Conservation (phyloP, 2,797 vertebrate species). For the Tiaroga cobitis region DNA sequence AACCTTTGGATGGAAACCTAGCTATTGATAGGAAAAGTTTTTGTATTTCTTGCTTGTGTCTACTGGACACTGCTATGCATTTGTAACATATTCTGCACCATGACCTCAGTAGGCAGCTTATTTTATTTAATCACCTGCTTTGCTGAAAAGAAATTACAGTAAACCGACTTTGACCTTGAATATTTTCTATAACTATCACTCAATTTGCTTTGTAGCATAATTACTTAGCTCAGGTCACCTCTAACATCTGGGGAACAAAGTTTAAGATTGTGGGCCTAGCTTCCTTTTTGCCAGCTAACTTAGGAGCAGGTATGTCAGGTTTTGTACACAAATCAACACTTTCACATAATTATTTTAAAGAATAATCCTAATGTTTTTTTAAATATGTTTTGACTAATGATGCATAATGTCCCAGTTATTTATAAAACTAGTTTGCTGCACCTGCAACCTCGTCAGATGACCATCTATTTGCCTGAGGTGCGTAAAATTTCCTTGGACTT, state of each 20-base stretch:
- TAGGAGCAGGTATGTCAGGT: slow-evolving; percentile 91
- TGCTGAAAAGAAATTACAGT: background rate
- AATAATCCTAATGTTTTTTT: background rate
- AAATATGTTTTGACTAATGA: slow-evolving; percentile 10
- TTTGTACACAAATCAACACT: background rate
- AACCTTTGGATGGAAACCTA: too few species aligned
- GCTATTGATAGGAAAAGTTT: background rate
- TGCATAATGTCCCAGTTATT: slow-evolving; percentile 82
- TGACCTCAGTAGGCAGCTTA: background rate
- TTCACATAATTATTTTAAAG: background rate
- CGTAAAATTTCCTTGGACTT: slow-evolving; percentile 97
- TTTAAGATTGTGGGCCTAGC: slow-evolving; percentile 99
- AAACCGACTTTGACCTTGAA: background rate
- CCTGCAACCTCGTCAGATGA: slow-evolving; percentile 98
- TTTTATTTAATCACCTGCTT: slow-evolving; percentile 1
- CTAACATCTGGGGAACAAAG: slow-evolving; percentile 99
- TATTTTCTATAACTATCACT: background rate
- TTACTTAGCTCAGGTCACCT: slow-evolving; percentile 99
- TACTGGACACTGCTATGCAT: background rate
- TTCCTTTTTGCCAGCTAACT: slow-evolving; percentile 95
- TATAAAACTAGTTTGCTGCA: slow-evolving; percentile 99
- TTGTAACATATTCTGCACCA: background rate
- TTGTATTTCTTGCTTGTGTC: slow-evolving; percentile 8
- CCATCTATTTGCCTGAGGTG: slow-evolving; percentile 98
- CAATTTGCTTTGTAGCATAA: slow-evolving; percentile 86